Percentiles rank a stretch among this genome's conserved stretches.
These are phyloP conservation scores for Alcis repandata DNA, from an alignment of 2,888 invertebrate species.

Conservation along the genomic window DNA sequence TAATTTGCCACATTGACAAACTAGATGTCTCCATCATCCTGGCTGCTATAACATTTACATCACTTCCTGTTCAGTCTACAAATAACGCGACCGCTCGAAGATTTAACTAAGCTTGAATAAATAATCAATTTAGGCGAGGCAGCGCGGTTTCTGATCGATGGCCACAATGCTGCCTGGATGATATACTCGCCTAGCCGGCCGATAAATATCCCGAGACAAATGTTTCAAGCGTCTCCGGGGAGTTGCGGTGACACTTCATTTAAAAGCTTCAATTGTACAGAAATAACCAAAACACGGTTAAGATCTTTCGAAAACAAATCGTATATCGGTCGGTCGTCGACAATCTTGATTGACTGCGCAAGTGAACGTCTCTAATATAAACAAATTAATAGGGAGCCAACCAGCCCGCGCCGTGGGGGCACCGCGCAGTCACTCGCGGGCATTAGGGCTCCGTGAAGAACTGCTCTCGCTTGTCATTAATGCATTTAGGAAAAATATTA, in stretches of 20 bases:
- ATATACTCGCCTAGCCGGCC: slow-evolving; percentile 81
- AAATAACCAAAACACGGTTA: slow-evolving; percentile 86
- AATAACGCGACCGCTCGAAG: slow-evolving; percentile 78
- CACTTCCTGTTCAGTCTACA: slow-evolving; percentile 77
- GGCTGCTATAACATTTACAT: slow-evolving; percentile 68
- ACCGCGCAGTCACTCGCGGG: slow-evolving; percentile 48
- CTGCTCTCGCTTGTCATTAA: slow-evolving; percentile 66
- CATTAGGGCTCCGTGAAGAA: slow-evolving; percentile 57
- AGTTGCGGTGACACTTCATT: slow-evolving; percentile 86
- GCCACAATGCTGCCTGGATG: slow-evolving; percentile 84
- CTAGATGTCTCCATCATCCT: slow-evolving; percentile 54
- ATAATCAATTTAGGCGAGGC: slow-evolving; percentile 82
- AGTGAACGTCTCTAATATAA: slow-evolving; percentile 85
- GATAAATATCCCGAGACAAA: slow-evolving; percentile 86
- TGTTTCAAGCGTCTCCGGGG: slow-evolving; percentile 82
- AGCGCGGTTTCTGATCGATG: slow-evolving; percentile 83
- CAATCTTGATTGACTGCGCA: slow-evolving; percentile 86
- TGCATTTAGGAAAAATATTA: slow-evolving; percentile 72
- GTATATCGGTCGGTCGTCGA: slow-evolving; percentile 84
- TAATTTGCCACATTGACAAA: slow-evolving; percentile 62
- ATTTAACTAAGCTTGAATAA: slow-evolving; percentile 83
- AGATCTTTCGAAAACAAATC: slow-evolving; percentile 86
- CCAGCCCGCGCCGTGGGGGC: slow-evolving; percentile 61
- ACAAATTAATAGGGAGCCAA: slow-evolving; percentile 84
- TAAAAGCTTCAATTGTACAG: slow-evolving; percentile 86